Evolutionary conservation across 2,113 vertebrate genomes (phyloP), one percentile per base, ranked within the genome.

Genomic region (Dipodomys spectabilis): DNA sequence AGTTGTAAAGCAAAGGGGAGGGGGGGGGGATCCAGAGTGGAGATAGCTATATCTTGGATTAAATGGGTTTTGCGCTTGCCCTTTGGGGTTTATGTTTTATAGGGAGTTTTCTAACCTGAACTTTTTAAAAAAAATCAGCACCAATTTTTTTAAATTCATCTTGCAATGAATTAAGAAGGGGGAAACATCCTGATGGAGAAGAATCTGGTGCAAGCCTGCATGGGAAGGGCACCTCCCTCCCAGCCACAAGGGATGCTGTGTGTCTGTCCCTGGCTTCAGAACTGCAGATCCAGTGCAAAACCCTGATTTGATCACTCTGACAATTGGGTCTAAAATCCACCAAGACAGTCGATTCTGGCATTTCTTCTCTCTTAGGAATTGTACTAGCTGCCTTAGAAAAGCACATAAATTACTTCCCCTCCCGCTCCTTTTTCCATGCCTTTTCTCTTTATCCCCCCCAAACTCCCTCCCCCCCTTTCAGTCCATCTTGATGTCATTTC

Each of bases 311-410:
- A 98, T 98, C 97, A 97, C 97, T 96, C 96, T 93, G 97, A 92
- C 49, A 94, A 97, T 72, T 72, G 7, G 79, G 95, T 97, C 97
- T 98, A 97, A 97, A 98, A 98, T 96, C 97, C 85, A 97, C 97
- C 94, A 96, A 97, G 97, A 97, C 96, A 97, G 97, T 97, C 97
- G 95, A 97, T 98, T 98, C 97, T 97, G 97, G 97, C 97, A 97
- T 92, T 97, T 96, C 79, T 91, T 95, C 82, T 98, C 98, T 96
- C 97, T 95, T 96, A 98, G 97, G 98, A 98, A 97, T 98, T 98
- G 98, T 97, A 98, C 97, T 96, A 97, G 96, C 94, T 95, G 94
- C 94, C 91, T 97, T 98, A 95, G 95, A 77, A 96, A 93, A 96
- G 90, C 97, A 98, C 97, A 94, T 97, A 98, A 97, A 97, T 97